Evolutionary conservation across 2,888 invertebrate genomes (phyloP), one percentile per base, ranked within the genome.

Genomic region (Tolmerus cingulatus): DNA sequence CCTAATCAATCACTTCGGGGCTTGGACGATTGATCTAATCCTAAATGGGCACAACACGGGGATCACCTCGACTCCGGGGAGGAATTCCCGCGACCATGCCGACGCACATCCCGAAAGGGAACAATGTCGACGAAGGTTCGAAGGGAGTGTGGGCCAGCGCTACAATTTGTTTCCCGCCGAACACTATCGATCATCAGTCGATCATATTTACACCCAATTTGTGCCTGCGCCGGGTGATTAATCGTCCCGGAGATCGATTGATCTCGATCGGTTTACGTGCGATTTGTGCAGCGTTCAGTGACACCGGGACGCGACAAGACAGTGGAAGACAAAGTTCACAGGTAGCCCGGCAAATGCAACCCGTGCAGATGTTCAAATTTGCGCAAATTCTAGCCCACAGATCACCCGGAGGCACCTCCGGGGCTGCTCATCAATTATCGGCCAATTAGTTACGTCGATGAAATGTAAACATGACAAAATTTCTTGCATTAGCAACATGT

Each of bases 161-260:
- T 88, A 87, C 88, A 88, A 88, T 87, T 87, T 87, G 87, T 87
- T 88, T 87, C 85, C 85, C n/a, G 86, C 85, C 87, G 87, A 88
- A 87, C 66, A 57, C 84, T 87, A 87, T 87, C 79, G 87, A 88
- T 88, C 86, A 88, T 87, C 87, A 82, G 87, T 88, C 88, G 86
- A 88, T 88, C 88, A 88, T 88, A 88, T 88, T 88, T 88, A 88
- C 88, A 88, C 88, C 78, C 87, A 87, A 88, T 88, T 88, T 88
- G 84, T 88, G 86, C 82, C 81, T 78, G 77, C 55, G 74, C 46
- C 87, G 76, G 86, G 57, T 88, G 88, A 88, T 88, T 88, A 87
- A 88, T 88, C 84, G 74, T 82, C 37, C 81, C 27, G 43, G 78
- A n/a, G 27, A 46, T 43, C 74, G 19, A 46, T 43, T 85, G 85